Evolutionary conservation across 2,888 invertebrate genomes (phyloP), one percentile per base, ranked within the genome.

Genomic region (Drosophila planitibia): DNA sequence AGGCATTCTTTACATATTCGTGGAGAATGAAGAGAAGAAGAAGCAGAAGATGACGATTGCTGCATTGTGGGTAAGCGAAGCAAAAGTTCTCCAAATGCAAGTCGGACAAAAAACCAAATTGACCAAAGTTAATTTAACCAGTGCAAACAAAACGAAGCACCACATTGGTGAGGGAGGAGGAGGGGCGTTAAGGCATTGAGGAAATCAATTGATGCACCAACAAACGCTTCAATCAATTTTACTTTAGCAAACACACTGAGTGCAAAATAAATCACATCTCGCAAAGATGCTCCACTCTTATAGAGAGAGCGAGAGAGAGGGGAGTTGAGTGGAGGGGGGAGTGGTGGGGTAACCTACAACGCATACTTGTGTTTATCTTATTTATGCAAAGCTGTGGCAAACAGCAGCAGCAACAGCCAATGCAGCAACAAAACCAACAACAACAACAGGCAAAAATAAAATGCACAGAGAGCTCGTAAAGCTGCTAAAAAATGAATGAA

Each of bases 161-260:
- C 76, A 60, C 74, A 54, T 25, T 57, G 47, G n/a, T 30, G 14
- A 52, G 10, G 14, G 4, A n/a, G 2, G 12, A 35, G 28, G 6
- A 14, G 22, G 5, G 28, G 66, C 53, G 63, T 47, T 65, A 64
- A 49, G 55, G 7, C 4, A 58, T 69, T 62, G 71, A 73, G 74
- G 69, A 87, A 90, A 88, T 89, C 88, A 88, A 88, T 88, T 88
- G 87, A 81, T 73, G 74, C 79, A 75, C 89, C 88, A 83, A 85
- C 88, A 90, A 90, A 88, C 87, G 87, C 91, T 89, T 89, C 88
- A 91, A 88, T 88, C 88, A 91, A 88, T 91, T 88, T 88, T 83
- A 83, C 91, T 91, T 87, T 86, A 73, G 90, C 88, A 88, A 87
- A 90, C 88, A 90, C 90, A 89, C 79, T 85, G 87, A 89, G 88